phyloP scores from a whole-genome alignment of 2,797 vertebrate species.

The Poecilia gillii region DNA sequence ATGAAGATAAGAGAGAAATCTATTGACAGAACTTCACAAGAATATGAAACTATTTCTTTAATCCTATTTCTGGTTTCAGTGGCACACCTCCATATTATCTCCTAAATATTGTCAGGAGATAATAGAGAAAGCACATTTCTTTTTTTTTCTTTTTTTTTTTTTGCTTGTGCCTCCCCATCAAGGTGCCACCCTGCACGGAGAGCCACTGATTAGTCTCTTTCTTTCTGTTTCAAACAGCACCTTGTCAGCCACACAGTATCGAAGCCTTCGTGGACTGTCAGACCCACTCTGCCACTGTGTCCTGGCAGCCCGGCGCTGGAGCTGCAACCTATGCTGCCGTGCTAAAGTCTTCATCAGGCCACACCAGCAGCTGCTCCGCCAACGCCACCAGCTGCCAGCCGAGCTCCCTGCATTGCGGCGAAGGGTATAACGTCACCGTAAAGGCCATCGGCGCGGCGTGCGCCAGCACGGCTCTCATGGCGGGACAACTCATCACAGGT shows the following conservation, averaged over 20 bases:
- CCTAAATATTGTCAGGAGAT: background rate
- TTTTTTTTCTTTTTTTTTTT: too few species aligned
- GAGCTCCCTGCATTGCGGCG: slow-evolving; percentile 67
- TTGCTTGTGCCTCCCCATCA: background rate
- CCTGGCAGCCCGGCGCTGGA: slow-evolving; percentile 69
- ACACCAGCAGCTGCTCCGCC: slow-evolving; percentile 56
- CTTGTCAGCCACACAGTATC: slow-evolving; percentile 64
- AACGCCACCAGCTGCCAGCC: slow-evolving; percentile 67
- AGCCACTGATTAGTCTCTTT: background rate
- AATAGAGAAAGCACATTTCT: background rate
- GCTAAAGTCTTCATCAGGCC: slow-evolving; percentile 43
- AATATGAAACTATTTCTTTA: background rate
- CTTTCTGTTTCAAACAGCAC: slow-evolving; percentile 50
- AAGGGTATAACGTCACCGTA: slow-evolving; percentile 69
- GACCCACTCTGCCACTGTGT: slow-evolving; percentile 40
- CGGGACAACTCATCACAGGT: slow-evolving; percentile 74
- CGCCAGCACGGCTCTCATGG: slow-evolving; percentile 67
- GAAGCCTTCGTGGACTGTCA: slow-evolving; percentile 64
- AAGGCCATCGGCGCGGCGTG: slow-evolving; percentile 63
- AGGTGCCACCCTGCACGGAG: background rate
- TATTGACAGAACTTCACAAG: background rate
- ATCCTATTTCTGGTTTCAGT: background rate
- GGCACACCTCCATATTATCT: background rate
- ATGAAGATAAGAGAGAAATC: background rate
- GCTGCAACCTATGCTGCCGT: slow-evolving; percentile 56